Conservation (phyloP, 2,113 vertebrate genomes). For the Myiagra hebetior region DNA sequence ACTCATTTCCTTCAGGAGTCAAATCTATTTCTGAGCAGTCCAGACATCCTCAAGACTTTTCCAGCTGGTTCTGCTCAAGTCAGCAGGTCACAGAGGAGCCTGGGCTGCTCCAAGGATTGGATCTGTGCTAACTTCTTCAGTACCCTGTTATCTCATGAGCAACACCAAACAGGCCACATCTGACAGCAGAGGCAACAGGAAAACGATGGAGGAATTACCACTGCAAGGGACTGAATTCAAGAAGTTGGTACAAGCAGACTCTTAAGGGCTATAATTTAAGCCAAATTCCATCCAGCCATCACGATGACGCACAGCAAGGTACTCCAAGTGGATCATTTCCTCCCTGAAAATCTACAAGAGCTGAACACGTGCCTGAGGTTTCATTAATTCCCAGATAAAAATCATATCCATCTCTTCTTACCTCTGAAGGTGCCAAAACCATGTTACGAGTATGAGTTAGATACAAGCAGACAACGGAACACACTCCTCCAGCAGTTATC, state of each 20-base stretch:
- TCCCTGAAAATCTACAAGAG: neutral
- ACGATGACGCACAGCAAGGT: neutral
- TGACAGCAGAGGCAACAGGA: neutral
- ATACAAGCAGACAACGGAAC: rapidly evolving
- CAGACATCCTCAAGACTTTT: neutral
- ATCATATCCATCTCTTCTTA: neutral
- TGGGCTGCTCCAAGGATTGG: neutral
- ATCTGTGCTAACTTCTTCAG: neutral
- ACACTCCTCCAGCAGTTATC: neutral
- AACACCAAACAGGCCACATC: neutral
- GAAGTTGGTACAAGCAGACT: neutral
- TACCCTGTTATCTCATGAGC: neutral
- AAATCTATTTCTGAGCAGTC: neutral
- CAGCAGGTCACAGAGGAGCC: neutral
- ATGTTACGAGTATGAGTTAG: neutral
- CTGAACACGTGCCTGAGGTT: neutral
- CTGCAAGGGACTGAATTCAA: neutral
- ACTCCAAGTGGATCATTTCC: neutral
- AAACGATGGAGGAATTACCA: neutral
- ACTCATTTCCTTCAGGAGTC: neutral
- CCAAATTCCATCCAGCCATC: neutral
- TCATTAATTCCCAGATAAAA: neutral
- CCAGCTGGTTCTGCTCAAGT: neutral
- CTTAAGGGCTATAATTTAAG: neutral
- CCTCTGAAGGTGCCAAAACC: neutral